Evolutionary conservation across 1,140 invertebrate species (phyloP), one percentile per base, ranked within the genome.

Genomic region (Drosophila ananassae): DNA sequence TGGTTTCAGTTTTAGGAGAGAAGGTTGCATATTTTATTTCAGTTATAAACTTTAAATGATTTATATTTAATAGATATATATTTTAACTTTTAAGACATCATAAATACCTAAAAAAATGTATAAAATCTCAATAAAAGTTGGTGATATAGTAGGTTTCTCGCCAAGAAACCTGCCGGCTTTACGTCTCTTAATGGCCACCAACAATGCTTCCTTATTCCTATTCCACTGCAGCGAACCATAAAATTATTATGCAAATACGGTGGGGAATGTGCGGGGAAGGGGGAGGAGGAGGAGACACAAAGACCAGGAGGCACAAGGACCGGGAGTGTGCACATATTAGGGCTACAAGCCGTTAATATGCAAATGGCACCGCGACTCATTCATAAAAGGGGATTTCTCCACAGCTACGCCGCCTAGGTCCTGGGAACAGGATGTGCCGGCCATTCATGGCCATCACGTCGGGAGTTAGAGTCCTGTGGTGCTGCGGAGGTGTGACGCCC

Each of bases 171-270:
- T 62, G 32, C 17, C 41, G 59, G 28, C 60, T 64, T 64, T 53
- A 69, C 66, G 48, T 48, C 64, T 54, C 66, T 83, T 84, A 69
- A 83, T 75, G 79, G 54, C 58, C 71, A 52, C 46, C 59, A 60
- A 83, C 79, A 83, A 83, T 79, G 54, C 30, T 47, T 56, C 73
- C 61, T 67, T 58, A 79, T 53, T 83, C 69, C 64, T 73, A 79
- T 83, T 84, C 72, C 63, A 83, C 79, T 83, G 79, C 79, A 83
- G 48, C 79, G 79, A 79, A 77, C 79, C 79, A 83, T 83, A 83
- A 83, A 83, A 83, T 83, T 83, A 83, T 83, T 83, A 83, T 84
- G 79, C 79, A 83, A 83, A 83, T 83, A 84, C 58, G 7, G n/a
- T 5, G 48, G 53, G 8, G 37, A n/a, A n/a, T 44, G 4, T 13